A percentile compares a stretch with the other conserved stretches of the same genome.
Evolutionary conservation across 2,797 vertebrate species (phyloP).

Genomic region (Crax fasciolata): DNA sequence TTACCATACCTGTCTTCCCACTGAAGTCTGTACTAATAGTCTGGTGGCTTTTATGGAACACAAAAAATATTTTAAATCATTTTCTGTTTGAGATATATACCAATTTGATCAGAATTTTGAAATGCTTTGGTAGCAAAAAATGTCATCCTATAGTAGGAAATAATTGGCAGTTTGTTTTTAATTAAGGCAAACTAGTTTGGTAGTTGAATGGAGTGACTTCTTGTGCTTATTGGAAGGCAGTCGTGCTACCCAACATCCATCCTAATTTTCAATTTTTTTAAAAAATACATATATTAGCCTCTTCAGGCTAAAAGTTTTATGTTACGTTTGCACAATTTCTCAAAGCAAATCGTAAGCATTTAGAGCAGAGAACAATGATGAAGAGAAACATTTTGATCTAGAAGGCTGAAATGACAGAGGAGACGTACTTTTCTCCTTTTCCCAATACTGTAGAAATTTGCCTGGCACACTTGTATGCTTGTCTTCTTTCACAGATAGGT

Average conservation of each 20-base stretch:
- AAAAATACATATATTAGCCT: neutral
- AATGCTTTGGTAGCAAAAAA: neutral
- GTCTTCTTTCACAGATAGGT: neutral
- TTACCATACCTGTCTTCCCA: neutral
- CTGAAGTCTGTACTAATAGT: neutral
- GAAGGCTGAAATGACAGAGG: neutral
- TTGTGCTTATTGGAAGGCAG: neutral
- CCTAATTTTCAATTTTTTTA: neutral
- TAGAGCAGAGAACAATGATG: neutral
- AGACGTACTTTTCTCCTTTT: neutral
- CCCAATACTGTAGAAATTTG: fast-evolving
- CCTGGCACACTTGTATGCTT: fast-evolving
- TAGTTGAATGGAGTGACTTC: neutral
- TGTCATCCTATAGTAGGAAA: neutral
- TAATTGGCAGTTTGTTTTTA: neutral
- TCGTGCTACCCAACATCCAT: neutral
- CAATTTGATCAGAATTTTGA: neutral
- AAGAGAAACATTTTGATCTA: neutral
- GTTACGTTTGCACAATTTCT: neutral
- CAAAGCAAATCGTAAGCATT: neutral
- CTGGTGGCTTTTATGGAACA: neutral
- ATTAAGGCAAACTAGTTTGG: neutral
- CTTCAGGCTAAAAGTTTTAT: neutral
- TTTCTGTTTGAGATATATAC: neutral
- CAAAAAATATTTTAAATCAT: neutral